phyloP scores from a whole-genome alignment of 2,797 vertebrate genomes.

The Semaprochilodus insignis region DNA sequence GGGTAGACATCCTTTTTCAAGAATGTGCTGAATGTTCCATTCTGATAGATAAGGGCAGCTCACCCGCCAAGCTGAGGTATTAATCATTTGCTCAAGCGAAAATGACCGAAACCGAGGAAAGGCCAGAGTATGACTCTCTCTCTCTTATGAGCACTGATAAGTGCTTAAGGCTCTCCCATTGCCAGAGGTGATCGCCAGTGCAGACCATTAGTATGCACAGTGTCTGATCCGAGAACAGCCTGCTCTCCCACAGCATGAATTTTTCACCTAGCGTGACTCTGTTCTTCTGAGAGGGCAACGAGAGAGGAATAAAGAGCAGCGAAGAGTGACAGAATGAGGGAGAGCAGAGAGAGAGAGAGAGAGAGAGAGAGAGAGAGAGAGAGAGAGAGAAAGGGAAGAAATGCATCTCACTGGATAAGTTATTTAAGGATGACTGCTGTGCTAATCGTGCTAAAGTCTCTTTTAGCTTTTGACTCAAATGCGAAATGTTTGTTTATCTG shows the following conservation, averaged over 20 bases:
- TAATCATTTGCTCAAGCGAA: conserved; percentile 25
- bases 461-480: conserved; percentile 11
- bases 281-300: conserved; percentile 25
- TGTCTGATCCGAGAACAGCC: conserved; percentile 48
- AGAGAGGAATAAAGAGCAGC: conserved; percentile 22
- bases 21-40: conserved; percentile 4
- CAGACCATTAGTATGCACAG: conserved; percentile 54
- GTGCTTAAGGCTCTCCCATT: conserved; percentile 32
- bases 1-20: neutral
- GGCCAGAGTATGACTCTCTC: neutral
- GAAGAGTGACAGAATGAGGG: neutral
- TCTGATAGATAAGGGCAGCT: neutral
- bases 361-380: neutral
- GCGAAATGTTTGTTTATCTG: conserved; percentile 16
- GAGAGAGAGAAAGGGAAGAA: neutral
- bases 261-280: conserved; percentile 59
- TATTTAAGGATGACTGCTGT: neutral
- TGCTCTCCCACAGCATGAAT: conserved; percentile 52
- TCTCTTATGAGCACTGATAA: conserved; percentile 38
- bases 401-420: neutral
- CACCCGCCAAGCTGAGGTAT: neutral
- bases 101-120: conserved; percentile 10
- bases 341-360: neutral
- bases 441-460: neutral
- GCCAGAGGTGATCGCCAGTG: conserved; percentile 45